A percentile compares a stretch with the other conserved stretches of the same genome.
Conservation (phyloP, 2,888 invertebrate species). For the Caenorhabditis sulstoni region DNA sequence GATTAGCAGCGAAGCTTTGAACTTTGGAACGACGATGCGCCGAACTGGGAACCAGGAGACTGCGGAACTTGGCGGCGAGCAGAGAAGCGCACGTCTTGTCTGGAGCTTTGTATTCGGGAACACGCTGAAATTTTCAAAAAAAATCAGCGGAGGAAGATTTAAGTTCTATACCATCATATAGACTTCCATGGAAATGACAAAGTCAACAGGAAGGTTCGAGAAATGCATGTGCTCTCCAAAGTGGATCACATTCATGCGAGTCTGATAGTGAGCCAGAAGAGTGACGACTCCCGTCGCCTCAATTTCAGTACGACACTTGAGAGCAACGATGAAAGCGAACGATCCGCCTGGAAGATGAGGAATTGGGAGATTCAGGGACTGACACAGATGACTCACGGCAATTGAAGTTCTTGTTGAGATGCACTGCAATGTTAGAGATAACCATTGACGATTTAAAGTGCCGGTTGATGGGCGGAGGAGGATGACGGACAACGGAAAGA, state of each 20-base stretch:
- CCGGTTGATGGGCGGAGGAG: constrained; percentile 62
- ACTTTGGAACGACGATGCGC: constrained; percentile 46
- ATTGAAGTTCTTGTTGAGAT: constrained; percentile 65
- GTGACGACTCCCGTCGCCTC: constrained; percentile 71
- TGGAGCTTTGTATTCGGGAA: constrained; percentile 52
- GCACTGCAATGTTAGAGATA: constrained; percentile 63
- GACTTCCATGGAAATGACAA: constrained; percentile 59
- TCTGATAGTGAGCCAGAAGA: constrained; percentile 64
- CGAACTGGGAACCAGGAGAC: constrained; percentile 47
- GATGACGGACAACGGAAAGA: constrained; percentile 60
- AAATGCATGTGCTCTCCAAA: constrained; percentile 68
- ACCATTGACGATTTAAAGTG: constrained; percentile 65
- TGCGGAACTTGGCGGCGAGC: constrained; percentile 61
- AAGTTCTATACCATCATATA: constrained; percentile 51
- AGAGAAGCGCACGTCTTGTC: constrained; percentile 63
- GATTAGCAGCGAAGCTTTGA: constrained; percentile 21
- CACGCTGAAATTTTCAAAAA: constrained; percentile 26
- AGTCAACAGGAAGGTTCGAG: constrained; percentile 62
- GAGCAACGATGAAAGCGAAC: constrained; percentile 67
- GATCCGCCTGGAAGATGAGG: constrained; percentile 56
- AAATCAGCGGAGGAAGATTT: background rate
- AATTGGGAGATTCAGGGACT: background rate
- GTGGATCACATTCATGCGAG: constrained; percentile 56
- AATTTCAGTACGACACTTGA: constrained; percentile 68
- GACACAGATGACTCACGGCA: constrained; percentile 36